A percentile compares a stretch with the other conserved stretches of the same genome.
Conservation (phyloP, 2,113 vertebrate species). For the Rhinogobius similis region DNA sequence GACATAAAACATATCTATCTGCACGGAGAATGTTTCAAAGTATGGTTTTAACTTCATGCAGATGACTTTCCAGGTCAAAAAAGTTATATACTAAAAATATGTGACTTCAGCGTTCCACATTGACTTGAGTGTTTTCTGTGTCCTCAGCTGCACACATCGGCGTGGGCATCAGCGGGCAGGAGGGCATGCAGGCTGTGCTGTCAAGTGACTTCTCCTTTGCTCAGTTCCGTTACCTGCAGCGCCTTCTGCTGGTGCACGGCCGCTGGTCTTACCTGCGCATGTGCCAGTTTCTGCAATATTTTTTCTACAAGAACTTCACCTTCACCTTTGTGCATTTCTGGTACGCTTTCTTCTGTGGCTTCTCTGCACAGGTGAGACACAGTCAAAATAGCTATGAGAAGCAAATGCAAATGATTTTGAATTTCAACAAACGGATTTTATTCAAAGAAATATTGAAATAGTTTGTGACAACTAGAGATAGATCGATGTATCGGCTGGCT, state of each 20-base stretch:
- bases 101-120: too few species aligned
- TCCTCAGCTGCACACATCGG: constrained; percentile 90
- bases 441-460: background rate
- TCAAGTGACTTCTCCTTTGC: constrained; percentile 91
- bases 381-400: too few species aligned
- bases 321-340: constrained; percentile 96
- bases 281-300: constrained; percentile 95
- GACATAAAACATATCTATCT: too few species aligned
- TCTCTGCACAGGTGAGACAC: constrained; percentile 90
- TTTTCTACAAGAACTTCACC: constrained; percentile 98
- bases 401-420: too few species aligned
- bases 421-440: too few species aligned
- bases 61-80: too few species aligned
- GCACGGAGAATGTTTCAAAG: too few species aligned
- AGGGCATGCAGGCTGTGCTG: constrained; percentile 93
- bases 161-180: constrained; percentile 91
- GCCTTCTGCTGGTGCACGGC: constrained; percentile 92
- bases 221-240: constrained; percentile 92
- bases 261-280: constrained; percentile 97
- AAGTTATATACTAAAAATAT: too few species aligned
- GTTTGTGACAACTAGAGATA: background rate
- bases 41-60: too few species aligned
- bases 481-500: too few species aligned
- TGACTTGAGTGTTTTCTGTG: background rate
- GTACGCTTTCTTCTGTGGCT: constrained; percentile 95